Evolutionary conservation across 2,888 invertebrate genomes (phyloP).

Genomic region (Dugesia japonica): DNA sequence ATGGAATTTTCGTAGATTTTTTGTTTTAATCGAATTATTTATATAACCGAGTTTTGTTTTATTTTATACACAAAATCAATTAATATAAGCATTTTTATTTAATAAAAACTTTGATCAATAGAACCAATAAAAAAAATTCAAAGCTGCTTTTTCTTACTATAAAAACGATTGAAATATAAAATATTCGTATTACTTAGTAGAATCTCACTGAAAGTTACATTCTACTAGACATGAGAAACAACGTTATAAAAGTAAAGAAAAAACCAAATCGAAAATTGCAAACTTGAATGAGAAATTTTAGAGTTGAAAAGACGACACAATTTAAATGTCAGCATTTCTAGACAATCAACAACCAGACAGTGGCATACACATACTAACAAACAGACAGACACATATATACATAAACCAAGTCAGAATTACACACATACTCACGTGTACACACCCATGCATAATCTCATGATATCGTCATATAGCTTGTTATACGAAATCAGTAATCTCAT

Average conservation of each 20-base stretch:
- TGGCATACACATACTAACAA: too few relatives aligned
- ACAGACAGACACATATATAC: not conserved
- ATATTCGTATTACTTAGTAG: not conserved
- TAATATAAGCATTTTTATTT: not conserved
- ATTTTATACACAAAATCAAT: too few relatives aligned
- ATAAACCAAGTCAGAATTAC: not conserved
- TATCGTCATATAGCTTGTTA: not conserved
- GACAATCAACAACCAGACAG: not conserved
- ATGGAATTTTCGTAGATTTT: too few relatives aligned
- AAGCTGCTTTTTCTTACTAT: not conserved
- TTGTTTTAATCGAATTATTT: too few relatives aligned
- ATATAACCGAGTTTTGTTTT: too few relatives aligned
- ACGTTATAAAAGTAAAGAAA: constrained; percentile 11
- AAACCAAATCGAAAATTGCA: constrained; percentile 12
- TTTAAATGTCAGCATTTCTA: not conserved
- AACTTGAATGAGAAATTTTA: not conserved
- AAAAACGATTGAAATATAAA: not conserved
- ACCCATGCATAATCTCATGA: constrained; percentile 8
- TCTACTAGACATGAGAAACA: not conserved
- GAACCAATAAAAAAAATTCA: constrained; percentile 6
- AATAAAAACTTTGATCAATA: not conserved
- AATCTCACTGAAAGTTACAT: not conserved
- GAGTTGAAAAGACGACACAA: not conserved
- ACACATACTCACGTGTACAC: not conserved
- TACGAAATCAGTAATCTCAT: not conserved